A percentile compares a stretch with the other conserved stretches of the same genome.
These are phyloP conservation scores for Hemibagrus guttatus DNA, from an alignment of 2,797 vertebrate genomes.

Conservation along the genomic window DNA sequence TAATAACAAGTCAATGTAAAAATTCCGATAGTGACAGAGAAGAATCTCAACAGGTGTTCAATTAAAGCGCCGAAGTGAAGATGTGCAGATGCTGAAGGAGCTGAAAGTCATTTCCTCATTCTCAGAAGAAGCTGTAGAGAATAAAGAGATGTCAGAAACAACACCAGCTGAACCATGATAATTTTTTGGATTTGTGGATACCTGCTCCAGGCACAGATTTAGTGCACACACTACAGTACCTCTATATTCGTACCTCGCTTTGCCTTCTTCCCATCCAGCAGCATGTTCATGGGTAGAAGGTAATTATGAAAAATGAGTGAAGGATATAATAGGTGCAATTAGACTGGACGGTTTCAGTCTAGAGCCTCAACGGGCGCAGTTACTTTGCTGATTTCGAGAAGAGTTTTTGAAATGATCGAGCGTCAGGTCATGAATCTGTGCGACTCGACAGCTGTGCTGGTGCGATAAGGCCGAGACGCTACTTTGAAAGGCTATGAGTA, in stretches of 20 bases:
- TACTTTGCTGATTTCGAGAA: not conserved
- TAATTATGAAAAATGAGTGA: slow-evolving; percentile 1
- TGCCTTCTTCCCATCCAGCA: not conserved
- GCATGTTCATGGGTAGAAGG: not conserved
- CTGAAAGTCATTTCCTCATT: slow-evolving; percentile 1
- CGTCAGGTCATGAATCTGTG: not conserved
- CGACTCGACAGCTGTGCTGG: slow-evolving; percentile 17
- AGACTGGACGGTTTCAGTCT: not conserved
- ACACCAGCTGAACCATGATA: not conserved
- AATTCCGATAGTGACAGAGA: not conserved
- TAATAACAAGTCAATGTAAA: not conserved
- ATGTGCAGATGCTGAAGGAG: not conserved
- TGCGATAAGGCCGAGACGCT: slow-evolving; percentile 12
- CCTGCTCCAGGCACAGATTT: not conserved
- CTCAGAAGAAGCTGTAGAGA: not conserved
- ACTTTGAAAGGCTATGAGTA: slow-evolving; percentile 9
- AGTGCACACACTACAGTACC: not conserved
- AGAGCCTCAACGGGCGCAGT: not conserved
- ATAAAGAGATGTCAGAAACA: slow-evolving; percentile 14
- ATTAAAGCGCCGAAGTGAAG: slow-evolving; percentile 1
- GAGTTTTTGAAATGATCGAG: slow-evolving; percentile 17
- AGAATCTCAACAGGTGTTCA: not conserved
- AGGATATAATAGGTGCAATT: slow-evolving; percentile 23
- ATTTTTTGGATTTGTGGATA: not conserved
- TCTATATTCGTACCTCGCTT: not conserved